phyloP scores from a whole-genome alignment of 2,113 vertebrate species.

The Platichthys stellatus region DNA sequence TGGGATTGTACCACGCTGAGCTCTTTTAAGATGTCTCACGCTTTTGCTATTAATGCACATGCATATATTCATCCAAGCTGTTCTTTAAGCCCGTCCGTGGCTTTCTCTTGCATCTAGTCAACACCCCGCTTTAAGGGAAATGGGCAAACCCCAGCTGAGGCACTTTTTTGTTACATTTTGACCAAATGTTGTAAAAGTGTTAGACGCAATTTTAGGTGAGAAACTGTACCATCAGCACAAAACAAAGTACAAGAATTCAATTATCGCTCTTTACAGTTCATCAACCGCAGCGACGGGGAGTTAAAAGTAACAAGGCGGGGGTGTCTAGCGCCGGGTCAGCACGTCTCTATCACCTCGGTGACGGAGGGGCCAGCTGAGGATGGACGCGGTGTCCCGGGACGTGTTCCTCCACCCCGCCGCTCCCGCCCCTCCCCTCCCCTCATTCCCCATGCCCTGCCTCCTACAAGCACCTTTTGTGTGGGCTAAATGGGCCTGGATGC shows the following conservation, averaged over 20 bases:
- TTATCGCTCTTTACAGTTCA: slow-evolving; percentile 58
- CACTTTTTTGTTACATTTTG: slow-evolving; percentile 51
- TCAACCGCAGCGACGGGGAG: slow-evolving; percentile 46
- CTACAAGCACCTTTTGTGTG: slow-evolving; percentile 91
- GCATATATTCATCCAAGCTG: slow-evolving; percentile 16
- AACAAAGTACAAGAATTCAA: slow-evolving; percentile 70
- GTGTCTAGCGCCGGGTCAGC: slow-evolving; percentile 75
- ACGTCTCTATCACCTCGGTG: slow-evolving; percentile 80
- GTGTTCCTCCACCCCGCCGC: slow-evolving; percentile 83
- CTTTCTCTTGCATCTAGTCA: slow-evolving; percentile 14
- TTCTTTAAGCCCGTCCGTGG: slow-evolving; percentile 3
- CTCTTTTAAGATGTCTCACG: background rate
- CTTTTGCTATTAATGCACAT: slow-evolving; percentile 34
- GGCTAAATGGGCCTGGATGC: slow-evolving; percentile 83
- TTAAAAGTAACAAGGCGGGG: slow-evolving; percentile 45
- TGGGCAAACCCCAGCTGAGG: slow-evolving; percentile 23
- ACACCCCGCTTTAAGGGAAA: slow-evolving; percentile 20
- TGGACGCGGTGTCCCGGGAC: slow-evolving; percentile 85
- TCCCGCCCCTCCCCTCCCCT: slow-evolving; percentile 52
- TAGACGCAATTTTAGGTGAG: slow-evolving; percentile 51
- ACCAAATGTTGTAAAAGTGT: slow-evolving; percentile 54
- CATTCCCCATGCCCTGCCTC: slow-evolving; percentile 89
- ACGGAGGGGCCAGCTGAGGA: slow-evolving; percentile 82
- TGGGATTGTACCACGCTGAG: no score
- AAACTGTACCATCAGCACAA: slow-evolving; percentile 29